Conservation (phyloP, 2,113 vertebrate species). For the Colossoma macropomum region DNA sequence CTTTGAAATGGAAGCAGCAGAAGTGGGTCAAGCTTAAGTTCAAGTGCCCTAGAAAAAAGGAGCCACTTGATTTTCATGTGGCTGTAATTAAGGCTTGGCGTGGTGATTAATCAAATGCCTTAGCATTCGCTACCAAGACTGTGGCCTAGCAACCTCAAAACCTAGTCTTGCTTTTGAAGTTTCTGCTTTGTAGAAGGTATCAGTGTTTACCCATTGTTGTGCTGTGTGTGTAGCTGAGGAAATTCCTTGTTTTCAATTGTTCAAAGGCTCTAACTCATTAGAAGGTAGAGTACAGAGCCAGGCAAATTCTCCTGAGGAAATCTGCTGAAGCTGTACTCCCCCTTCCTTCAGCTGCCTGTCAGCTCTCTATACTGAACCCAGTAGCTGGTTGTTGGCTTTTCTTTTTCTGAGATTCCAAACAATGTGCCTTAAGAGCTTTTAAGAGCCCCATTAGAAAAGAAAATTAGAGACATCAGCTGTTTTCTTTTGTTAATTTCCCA, state of each 20-base stretch:
- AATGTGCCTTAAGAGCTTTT: not conserved
- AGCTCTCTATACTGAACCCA: not conserved
- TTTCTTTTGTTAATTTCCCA: not conserved
- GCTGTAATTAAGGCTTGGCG: constrained; percentile 71
- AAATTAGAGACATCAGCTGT: not conserved
- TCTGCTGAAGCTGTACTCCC: not conserved
- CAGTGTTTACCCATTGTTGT: constrained; percentile 12
- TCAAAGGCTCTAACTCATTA: constrained; percentile 40
- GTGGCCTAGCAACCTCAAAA: constrained; percentile 40
- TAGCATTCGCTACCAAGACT: constrained; percentile 41
- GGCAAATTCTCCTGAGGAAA: constrained; percentile 25
- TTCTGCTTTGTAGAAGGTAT: constrained; percentile 26
- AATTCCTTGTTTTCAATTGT: not conserved
- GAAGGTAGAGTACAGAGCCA: not conserved
- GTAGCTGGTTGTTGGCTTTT: not conserved
- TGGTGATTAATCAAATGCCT: constrained; percentile 68
- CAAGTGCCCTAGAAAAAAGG: constrained; percentile 68
- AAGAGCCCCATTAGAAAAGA: not conserved
- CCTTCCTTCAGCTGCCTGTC: not conserved
- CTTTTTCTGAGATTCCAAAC: not conserved
- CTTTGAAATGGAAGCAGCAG: constrained; percentile 52
- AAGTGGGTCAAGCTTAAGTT: constrained; percentile 59
- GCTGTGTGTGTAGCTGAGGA: constrained; percentile 1
- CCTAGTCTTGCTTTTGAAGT: constrained; percentile 24
- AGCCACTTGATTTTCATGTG: constrained; percentile 57